phyloP scores from a whole-genome alignment of 2,888 invertebrate species.

The Melieria omissa region DNA sequence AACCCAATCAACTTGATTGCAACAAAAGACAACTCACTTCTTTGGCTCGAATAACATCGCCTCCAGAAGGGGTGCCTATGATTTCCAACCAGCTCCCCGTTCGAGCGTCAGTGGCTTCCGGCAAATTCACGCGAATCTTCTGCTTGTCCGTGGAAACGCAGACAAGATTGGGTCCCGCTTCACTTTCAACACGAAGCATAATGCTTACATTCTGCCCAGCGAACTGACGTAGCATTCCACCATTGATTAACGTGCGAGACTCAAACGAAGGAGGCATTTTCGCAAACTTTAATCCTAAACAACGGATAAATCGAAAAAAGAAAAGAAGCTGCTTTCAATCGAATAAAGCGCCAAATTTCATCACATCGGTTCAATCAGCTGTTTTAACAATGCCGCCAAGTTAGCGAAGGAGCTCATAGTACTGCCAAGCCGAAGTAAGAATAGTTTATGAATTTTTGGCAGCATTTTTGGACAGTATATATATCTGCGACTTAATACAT shows the following conservation, averaged over 20 bases:
- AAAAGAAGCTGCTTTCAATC: too few relatives aligned
- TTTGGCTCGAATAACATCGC: conserved; percentile 55
- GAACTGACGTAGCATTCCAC: conserved; percentile 57
- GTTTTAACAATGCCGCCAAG: conserved; percentile 26
- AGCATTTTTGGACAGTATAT: too few relatives aligned
- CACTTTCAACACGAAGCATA: conserved; percentile 58
- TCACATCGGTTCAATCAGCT: neutral
- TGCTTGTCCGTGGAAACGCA: conserved; percentile 58
- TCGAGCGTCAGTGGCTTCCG: conserved; percentile 51
- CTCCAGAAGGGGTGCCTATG: conserved; percentile 56
- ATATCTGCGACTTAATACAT: too few relatives aligned
- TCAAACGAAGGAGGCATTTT: conserved; percentile 58
- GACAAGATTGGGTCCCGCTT: conserved; percentile 52
- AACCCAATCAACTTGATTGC: neutral
- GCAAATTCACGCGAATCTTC: conserved; percentile 55
- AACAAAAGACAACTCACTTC: conserved; percentile 51
- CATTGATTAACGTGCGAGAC: conserved; percentile 58
- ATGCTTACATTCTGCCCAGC: conserved; percentile 60
- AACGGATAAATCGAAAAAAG: too few relatives aligned
- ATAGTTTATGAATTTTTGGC: too few relatives aligned
- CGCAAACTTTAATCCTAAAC: conserved; percentile 35
- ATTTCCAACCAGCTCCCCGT: conserved; percentile 63
- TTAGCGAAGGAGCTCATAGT: too few relatives aligned
- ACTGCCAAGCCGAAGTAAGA: too few relatives aligned
- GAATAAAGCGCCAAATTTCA: too few relatives aligned